Evolutionary conservation across 1,140 invertebrate genomes (phyloP).

Genomic region (Leptinotarsa texana): DNA sequence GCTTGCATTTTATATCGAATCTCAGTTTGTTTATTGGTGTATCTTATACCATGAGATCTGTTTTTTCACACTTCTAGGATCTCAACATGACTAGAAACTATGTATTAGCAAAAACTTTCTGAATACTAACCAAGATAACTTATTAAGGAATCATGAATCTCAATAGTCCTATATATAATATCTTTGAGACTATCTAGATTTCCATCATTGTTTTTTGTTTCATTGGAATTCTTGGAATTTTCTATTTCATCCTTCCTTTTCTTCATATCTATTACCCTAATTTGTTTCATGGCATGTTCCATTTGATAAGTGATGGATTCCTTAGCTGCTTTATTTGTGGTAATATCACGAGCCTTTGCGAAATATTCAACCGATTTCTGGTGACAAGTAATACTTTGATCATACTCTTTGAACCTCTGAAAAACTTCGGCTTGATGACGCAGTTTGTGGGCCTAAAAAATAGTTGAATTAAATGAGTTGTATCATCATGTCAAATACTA

Average conservation of each 20-base stretch:
- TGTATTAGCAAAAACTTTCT: background rate
- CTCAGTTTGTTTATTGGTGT: too few relatives aligned
- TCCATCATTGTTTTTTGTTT: conserved; percentile 28
- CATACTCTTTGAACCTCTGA: conserved; percentile 39
- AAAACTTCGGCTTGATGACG: conserved; percentile 38
- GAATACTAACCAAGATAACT: conserved; percentile 34
- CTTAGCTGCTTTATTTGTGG: conserved; percentile 29
- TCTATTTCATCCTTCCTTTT: conserved; percentile 38
- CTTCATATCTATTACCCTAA: conserved; percentile 39
- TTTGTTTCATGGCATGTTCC: conserved; percentile 43
- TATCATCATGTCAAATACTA: too few relatives aligned
- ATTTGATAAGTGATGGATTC: conserved; percentile 42
- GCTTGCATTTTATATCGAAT: too few relatives aligned
- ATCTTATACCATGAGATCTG: too few relatives aligned
- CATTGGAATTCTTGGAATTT: conserved; percentile 27
- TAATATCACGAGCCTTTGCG: conserved; percentile 27
- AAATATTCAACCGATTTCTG: conserved; percentile 36
- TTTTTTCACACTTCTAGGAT: too few relatives aligned
- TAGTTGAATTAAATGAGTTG: background rate
- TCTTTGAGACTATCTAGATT: conserved; percentile 32
- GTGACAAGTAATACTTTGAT: conserved; percentile 43
- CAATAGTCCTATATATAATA: conserved; percentile 42
- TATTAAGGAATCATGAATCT: conserved; percentile 45
- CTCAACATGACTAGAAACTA: too few relatives aligned
- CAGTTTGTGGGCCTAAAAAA: conserved; percentile 41